Conservation (phyloP, 2,797 vertebrate genomes). For the Argyrosomus regius region DNA sequence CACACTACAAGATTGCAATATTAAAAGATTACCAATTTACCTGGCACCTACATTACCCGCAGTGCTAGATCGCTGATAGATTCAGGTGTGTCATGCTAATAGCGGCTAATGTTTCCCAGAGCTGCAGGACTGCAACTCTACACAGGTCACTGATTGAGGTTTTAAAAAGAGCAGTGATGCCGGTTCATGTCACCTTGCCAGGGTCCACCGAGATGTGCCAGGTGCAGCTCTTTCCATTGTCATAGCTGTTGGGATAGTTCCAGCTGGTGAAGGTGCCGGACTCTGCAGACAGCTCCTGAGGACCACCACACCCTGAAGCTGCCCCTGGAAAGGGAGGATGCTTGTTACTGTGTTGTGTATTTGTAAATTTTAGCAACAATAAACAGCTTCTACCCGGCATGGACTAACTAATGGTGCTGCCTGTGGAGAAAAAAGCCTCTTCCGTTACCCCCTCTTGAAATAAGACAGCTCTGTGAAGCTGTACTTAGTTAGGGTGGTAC, state of each 20-base stretch:
- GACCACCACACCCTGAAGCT: conserved; percentile 74
- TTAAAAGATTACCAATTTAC: neutral
- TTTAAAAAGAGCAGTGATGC: neutral
- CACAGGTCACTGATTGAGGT: neutral
- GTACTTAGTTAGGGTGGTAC: too few relatives aligned
- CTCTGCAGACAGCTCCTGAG: conserved; percentile 72
- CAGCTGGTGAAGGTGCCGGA: conserved; percentile 83
- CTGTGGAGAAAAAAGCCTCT: neutral
- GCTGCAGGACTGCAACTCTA: neutral
- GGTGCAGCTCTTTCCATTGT: conserved; percentile 81
- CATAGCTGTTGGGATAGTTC: conserved; percentile 84
- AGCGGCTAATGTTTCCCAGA: neutral
- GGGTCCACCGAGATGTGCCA: conserved; percentile 85
- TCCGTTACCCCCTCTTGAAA: neutral
- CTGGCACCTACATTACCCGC: neutral
- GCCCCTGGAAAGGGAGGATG: conserved; percentile 23
- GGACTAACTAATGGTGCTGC: neutral
- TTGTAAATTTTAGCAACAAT: neutral
- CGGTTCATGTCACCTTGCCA: conserved; percentile 77
- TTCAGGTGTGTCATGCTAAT: neutral
- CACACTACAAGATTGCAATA: neutral
- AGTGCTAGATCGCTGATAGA: too few relatives aligned
- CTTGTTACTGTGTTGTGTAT: neutral
- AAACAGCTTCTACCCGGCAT: neutral
- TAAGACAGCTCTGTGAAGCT: neutral